phyloP scores from a whole-genome alignment of 2,113 vertebrate species.

The Leucosticte australis region DNA sequence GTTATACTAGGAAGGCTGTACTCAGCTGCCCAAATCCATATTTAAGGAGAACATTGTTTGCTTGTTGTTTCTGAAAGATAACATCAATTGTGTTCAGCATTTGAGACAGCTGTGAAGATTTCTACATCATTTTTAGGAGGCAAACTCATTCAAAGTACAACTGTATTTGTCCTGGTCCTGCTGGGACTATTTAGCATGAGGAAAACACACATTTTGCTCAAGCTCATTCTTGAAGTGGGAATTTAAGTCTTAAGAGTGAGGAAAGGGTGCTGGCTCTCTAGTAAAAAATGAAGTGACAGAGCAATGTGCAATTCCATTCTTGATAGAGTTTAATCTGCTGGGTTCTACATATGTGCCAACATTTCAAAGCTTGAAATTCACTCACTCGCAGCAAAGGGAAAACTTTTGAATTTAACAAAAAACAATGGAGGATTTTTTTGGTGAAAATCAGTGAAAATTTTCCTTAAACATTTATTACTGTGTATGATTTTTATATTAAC shows the following conservation, averaged over 20 bases:
- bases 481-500: conserved; percentile 8
- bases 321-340: background rate
- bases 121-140: background rate
- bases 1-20: background rate
- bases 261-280: background rate
- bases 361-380: background rate
- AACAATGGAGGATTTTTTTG: background rate
- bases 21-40: background rate
- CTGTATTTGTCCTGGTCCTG: background rate
- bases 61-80: background rate
- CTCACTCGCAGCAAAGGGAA: background rate
- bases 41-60: background rate
- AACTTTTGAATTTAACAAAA: background rate
- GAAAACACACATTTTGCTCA: background rate
- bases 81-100: background rate
- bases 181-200: background rate
- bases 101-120: background rate
- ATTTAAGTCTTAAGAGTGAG: background rate
- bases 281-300: background rate
- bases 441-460: background rate
- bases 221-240: background rate
- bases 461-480: conserved; percentile 21
- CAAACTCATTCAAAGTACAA: background rate
- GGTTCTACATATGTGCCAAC: background rate
- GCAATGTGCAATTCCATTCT: background rate